Evolutionary conservation across 2,113 vertebrate genomes (phyloP).

Genomic region (Nettapus auritus): DNA sequence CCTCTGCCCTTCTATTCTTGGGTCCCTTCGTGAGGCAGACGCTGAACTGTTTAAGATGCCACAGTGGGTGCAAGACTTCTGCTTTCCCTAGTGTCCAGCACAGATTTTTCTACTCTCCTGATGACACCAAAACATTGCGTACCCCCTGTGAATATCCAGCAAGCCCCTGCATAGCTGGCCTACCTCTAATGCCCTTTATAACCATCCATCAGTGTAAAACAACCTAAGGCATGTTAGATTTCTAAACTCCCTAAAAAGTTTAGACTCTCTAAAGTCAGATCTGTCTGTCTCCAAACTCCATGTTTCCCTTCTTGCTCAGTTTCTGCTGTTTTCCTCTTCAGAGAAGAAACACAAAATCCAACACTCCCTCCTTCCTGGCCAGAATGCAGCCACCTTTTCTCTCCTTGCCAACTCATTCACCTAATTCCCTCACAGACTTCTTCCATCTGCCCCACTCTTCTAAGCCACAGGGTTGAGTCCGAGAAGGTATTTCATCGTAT

Average conservation of each 20-base stretch:
- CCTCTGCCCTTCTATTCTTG: background rate
- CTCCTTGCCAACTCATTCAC: too few species aligned
- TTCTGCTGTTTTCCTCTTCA: background rate
- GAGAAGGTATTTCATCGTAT: background rate
- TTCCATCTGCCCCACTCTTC: background rate
- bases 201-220: fast-evolving
- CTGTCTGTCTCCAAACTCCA: background rate
- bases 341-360: background rate
- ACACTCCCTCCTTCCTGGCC: background rate
- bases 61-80: background rate
- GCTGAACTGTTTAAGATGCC: background rate
- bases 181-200: background rate
- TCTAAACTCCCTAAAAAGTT: too few species aligned
- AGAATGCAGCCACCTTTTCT: background rate
- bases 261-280: background rate
- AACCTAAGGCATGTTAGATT: background rate
- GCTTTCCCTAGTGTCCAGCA: background rate
- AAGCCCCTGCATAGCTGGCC: background rate
- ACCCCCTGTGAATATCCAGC: fast-evolving
- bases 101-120: too few species aligned
- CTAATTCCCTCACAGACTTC: background rate
- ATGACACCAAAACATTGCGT: fast-evolving
- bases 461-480: background rate
- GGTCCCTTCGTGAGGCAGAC: background rate
- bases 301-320: background rate